phyloP scores from a whole-genome alignment of 2,888 invertebrate species.

The Kuschelorhynchus macadamiae region DNA sequence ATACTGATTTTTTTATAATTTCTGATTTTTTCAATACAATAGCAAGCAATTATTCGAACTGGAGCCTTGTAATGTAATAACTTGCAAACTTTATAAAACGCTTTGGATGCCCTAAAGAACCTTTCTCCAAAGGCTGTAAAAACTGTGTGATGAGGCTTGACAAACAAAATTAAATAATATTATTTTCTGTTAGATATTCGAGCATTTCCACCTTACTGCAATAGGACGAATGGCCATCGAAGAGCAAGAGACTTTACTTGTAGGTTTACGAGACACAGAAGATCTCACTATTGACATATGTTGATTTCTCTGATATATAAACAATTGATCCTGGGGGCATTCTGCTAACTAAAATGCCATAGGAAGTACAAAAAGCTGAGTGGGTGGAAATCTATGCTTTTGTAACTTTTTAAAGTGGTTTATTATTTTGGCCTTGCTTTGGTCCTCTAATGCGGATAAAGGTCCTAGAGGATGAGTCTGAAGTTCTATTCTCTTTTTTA shows the following conservation, averaged over 20 bases:
- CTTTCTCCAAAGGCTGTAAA: slow-evolving; percentile 48
- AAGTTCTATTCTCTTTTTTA: no score
- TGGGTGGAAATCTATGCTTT: no score
- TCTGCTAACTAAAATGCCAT: no score
- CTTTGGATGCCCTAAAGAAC: slow-evolving; percentile 15
- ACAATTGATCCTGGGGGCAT: no score
- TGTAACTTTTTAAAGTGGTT: no score
- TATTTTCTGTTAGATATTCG: slow-evolving; percentile 41
- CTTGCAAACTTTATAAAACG: slow-evolving; percentile 41
- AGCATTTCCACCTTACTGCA: slow-evolving; percentile 50
- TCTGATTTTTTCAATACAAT: slow-evolving; percentile 39
- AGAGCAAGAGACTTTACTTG: slow-evolving; percentile 51
- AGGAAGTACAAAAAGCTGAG: no score
- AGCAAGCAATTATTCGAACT: slow-evolving; percentile 42
- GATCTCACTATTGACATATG: slow-evolving; percentile 44
- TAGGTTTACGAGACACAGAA: slow-evolving; percentile 4
- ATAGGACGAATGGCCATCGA: slow-evolving; percentile 45
- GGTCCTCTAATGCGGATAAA: no score
- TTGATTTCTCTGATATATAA: slow-evolving; percentile 53
- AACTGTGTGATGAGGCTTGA: slow-evolving; percentile 51
- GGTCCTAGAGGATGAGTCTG: no score
- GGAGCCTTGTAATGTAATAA: slow-evolving; percentile 38
- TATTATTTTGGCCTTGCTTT: no score
- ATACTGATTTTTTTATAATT: slow-evolving; percentile 26
- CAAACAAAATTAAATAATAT: slow-evolving; percentile 29